Evolutionary conservation across 2,113 vertebrate species (phyloP).

Genomic region (Limnothrissa miodon): DNA sequence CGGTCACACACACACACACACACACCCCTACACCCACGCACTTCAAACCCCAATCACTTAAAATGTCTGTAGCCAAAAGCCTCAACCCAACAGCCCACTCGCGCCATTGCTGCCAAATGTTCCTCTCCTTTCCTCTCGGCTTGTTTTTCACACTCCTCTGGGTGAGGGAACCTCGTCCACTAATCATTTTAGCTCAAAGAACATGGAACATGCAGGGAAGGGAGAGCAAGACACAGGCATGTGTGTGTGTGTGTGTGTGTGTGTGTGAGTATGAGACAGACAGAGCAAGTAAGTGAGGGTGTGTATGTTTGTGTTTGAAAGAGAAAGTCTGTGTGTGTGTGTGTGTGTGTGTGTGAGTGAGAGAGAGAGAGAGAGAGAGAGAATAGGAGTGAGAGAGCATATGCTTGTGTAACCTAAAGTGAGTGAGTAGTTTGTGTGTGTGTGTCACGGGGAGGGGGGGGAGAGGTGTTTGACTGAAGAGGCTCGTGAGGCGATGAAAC

Average conservation of each 20-base stretch:
- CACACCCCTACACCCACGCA: slow-evolving; percentile 5
- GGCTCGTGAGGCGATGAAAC: slow-evolving; percentile 75
- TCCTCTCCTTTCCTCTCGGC: slow-evolving; percentile 72
- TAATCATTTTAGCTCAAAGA: slow-evolving; percentile 77
- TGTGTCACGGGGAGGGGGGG: neutral
- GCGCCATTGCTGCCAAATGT: slow-evolving; percentile 49
- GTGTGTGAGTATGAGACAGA: neutral
- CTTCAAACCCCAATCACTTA: neutral
- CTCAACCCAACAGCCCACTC: neutral
- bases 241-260: neutral
- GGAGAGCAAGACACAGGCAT: slow-evolving; percentile 27
- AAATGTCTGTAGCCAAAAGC: slow-evolving; percentile 2
- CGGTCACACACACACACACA: neutral
- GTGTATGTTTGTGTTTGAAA: neutral
- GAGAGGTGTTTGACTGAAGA: slow-evolving; percentile 42
- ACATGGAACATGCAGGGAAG: slow-evolving; percentile 24
- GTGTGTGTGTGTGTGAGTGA: neutral
- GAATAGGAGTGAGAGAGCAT: neutral
- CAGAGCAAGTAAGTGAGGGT: neutral
- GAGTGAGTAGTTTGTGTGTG: neutral
- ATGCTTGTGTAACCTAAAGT: neutral
- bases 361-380: neutral
- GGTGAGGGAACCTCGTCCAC: slow-evolving; percentile 79
- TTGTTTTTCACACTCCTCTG: slow-evolving; percentile 71
- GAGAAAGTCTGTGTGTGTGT: neutral